Percentiles rank a stretch among this genome's conserved stretches.
Conservation (phyloP, 2,797 vertebrate genomes). For the Ceryle rudis region DNA sequence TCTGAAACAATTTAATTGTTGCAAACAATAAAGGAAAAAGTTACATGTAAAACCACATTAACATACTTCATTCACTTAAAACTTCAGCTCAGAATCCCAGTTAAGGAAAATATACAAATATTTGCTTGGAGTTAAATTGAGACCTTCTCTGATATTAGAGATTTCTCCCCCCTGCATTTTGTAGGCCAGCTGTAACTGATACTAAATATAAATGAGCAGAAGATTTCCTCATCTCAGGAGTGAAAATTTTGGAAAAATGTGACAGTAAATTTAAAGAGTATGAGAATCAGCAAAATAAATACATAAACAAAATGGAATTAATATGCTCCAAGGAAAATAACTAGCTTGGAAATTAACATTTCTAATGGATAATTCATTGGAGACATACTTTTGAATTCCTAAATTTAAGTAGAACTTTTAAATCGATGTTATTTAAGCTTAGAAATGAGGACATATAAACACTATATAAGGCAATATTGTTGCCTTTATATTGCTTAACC, state of each 20-base stretch:
- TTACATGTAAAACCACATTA: not conserved
- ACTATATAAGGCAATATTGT: not conserved
- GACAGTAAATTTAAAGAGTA: not conserved
- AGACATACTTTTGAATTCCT: slow-evolving; percentile 62
- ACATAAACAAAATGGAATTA: slow-evolving; percentile 49
- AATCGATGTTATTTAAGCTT: slow-evolving; percentile 54
- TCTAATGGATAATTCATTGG: slow-evolving; percentile 63
- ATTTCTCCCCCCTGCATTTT: not conserved
- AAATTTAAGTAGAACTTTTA: slow-evolving; percentile 63
- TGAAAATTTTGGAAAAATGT: slow-evolving; percentile 30
- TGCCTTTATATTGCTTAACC: slow-evolving; percentile 44
- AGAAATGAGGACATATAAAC: slow-evolving; percentile 6
- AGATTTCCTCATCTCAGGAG: not conserved
- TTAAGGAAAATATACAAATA: not conserved
- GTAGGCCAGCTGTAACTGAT: slow-evolving; percentile 28
- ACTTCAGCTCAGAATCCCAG: not conserved
- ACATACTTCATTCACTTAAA: not conserved
- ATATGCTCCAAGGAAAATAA: slow-evolving; percentile 49
- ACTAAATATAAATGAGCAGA: not conserved
- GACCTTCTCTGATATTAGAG: not conserved
- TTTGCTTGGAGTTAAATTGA: not conserved
- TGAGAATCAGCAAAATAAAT: slow-evolving; percentile 32
- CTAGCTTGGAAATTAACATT: slow-evolving; percentile 69
- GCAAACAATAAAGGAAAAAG: not conserved
- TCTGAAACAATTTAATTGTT: not conserved